Base-by-base conservation (phyloP, 1,140 invertebrate species). In the honey bee (Apis mellifera) region DNA sequence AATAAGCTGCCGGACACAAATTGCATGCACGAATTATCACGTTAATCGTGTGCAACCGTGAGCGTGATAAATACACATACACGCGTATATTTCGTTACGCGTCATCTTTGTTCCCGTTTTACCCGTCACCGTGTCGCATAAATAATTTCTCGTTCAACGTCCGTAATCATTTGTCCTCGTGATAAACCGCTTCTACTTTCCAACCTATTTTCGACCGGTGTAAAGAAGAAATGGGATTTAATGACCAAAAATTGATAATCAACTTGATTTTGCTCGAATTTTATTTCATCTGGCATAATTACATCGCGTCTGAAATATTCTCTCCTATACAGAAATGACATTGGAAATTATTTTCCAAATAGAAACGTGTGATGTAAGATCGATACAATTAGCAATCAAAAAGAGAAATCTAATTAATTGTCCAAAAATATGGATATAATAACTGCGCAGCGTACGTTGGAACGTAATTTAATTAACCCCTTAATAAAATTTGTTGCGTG, bases 1-100 rank as follows among this genome's bases (percentile, higher is more conserved):
- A 72, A 72, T 57, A 57, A 72, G 54, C 52, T 12, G 12, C 9
- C 54, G 54, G 42, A 21, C 54, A 15, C 52, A 72, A 72, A 72
- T 57, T 72, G 54, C 70, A 72, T 21, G 70, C 26, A 15, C 70
- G 70, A 72, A 72, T 72, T 72, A 72, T 72, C 42, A 57, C 70
- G 12, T 57, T 72, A 72, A 72, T 72, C 26, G 70, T 12, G 21
- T 15, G 54, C 57, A 72, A 72, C 54, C 54, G n/a, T 26, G 70
- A 55, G 48, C 26, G 50, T 26, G 70, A 55, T 55, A 55, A 69
- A 71, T 17, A n/a, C 19, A 13, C 48, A 32, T 13, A 55, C 5
- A 12, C 42, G 7, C 48, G 48, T n/a, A 57, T 72, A 72, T 72
- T 57, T 72, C 70, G 66, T 52, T 48, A 60, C 71, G 60, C 23